These are phyloP conservation scores for Pseudobourletiella spinata DNA, from an alignment of 1,140 invertebrate species.

Conservation along the genomic window DNA sequence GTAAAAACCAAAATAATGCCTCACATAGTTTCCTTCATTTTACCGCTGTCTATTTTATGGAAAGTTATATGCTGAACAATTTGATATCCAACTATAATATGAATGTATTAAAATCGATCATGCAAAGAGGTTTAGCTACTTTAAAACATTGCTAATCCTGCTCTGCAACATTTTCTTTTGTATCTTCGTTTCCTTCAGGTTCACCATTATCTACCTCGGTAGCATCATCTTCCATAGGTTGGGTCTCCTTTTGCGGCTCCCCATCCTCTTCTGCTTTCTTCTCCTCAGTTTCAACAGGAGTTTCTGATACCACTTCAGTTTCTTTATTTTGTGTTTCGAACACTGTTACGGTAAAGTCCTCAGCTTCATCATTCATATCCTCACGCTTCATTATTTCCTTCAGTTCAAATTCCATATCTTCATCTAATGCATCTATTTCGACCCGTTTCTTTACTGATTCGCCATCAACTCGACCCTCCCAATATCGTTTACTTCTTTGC, in stretches of 20 bases:
- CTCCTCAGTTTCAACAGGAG: not conserved
- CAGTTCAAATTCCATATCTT: slow-evolving; percentile 37
- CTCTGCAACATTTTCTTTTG: no score
- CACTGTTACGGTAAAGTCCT: slow-evolving; percentile 26
- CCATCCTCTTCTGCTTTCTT: not conserved
- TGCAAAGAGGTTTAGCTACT: no score
- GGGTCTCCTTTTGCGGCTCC: slow-evolving; percentile 12
- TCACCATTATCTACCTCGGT: not conserved
- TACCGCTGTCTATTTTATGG: no score
- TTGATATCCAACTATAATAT: no score
- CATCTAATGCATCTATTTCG: slow-evolving; percentile 28
- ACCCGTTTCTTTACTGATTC: slow-evolving; percentile 3
- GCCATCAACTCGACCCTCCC: slow-evolving; percentile 26
- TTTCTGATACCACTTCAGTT: slow-evolving; percentile 3
- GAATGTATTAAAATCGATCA: no score
- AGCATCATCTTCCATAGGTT: slow-evolving; percentile 1
- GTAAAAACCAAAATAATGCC: no score
- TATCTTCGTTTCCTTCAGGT: slow-evolving; percentile 12
- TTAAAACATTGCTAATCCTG: no score
- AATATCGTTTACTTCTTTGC: slow-evolving; percentile 36
- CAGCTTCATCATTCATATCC: slow-evolving; percentile 9
- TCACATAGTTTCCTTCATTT: no score
- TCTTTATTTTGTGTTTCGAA: slow-evolving; percentile 35
- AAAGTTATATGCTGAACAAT: no score
- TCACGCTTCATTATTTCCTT: slow-evolving; percentile 33